phyloP scores from a whole-genome alignment of 2,888 invertebrate genomes.

The Drosophila limbata region DNA sequence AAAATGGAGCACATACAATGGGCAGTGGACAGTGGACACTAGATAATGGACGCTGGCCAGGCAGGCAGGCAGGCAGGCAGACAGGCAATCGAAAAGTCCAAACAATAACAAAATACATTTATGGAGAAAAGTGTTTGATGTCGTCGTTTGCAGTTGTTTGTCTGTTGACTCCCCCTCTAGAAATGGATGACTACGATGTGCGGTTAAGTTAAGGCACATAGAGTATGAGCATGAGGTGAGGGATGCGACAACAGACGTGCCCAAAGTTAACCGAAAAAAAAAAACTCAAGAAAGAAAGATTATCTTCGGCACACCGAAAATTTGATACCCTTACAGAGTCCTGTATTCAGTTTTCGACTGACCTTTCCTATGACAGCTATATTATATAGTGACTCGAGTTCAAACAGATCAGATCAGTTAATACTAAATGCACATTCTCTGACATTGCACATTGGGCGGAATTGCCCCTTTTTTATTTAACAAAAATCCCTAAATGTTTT shows the following conservation, averaged over 20 bases:
- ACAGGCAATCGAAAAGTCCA: slow-evolving; percentile 30
- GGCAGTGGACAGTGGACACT: slow-evolving; percentile 19
- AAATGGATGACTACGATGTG: slow-evolving; percentile 30
- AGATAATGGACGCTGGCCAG: slow-evolving; percentile 24
- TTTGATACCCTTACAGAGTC: background rate
- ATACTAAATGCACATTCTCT: no score
- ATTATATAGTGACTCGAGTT: no score
- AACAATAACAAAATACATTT: slow-evolving; percentile 40
- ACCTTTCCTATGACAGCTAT: no score
- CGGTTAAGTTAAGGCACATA: slow-evolving; percentile 15
- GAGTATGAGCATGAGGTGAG: background rate
- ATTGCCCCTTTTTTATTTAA: no score
- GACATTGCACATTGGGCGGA: no score
- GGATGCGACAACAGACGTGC: slow-evolving; percentile 22
- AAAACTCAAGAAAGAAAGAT: background rate
- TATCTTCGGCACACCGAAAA: no score
- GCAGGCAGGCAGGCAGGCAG: background rate
- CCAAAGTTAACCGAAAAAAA: slow-evolving; percentile 14
- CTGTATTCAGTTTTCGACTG: background rate
- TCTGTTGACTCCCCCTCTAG: slow-evolving; percentile 1
- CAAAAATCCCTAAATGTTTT: no score
- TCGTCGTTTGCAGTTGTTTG: slow-evolving; percentile 35
- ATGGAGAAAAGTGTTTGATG: slow-evolving; percentile 44
- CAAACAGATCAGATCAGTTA: no score
- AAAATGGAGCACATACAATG: slow-evolving; percentile 13